Percentiles rank a stretch among this genome's conserved stretches.
These are phyloP conservation scores for Acleris cristana DNA, from an alignment of 2,888 invertebrate species.

Conservation along the genomic window DNA sequence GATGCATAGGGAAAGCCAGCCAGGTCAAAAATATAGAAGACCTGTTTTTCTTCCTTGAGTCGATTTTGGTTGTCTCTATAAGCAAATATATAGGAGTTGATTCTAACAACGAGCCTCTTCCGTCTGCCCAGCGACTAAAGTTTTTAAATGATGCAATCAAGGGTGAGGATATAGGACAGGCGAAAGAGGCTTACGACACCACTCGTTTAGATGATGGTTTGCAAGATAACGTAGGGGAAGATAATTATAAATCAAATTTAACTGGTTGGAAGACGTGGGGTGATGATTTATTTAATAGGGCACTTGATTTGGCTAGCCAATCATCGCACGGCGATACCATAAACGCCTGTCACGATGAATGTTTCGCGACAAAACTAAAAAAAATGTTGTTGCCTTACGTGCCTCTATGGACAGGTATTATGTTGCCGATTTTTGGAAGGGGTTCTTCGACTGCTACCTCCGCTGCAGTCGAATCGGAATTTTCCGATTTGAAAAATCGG, in stretches of 20 bases:
- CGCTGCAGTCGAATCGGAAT: conserved; percentile 20
- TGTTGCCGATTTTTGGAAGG: conserved; percentile 14
- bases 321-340: conserved; percentile 15
- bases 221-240: background rate
- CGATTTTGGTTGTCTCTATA: conserved; percentile 14
- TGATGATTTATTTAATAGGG: background rate
- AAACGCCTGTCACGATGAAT: conserved; percentile 14
- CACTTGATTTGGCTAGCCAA: background rate
- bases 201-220: background rate
- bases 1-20: conserved; percentile 20
- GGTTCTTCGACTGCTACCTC: background rate
- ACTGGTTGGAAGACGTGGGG: conserved; percentile 10
- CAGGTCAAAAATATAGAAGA: conserved; percentile 2
- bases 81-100: conserved; percentile 11
- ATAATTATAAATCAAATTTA: too few relatives aligned
- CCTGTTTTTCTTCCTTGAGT: conserved; percentile 2
- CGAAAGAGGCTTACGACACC: background rate
- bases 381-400: conserved; percentile 16
- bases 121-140: background rate
- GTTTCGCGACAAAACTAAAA: conserved; percentile 6
- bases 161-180: background rate
- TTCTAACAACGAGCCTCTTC: background rate
- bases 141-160: conserved; percentile 6
- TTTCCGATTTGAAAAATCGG: conserved; percentile 11
- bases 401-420: conserved; percentile 13